A percentile compares a stretch with the other conserved stretches of the same genome.
phyloP scores from a whole-genome alignment of 2,888 invertebrate species.

The Caenorhabditis imperialis region DNA sequence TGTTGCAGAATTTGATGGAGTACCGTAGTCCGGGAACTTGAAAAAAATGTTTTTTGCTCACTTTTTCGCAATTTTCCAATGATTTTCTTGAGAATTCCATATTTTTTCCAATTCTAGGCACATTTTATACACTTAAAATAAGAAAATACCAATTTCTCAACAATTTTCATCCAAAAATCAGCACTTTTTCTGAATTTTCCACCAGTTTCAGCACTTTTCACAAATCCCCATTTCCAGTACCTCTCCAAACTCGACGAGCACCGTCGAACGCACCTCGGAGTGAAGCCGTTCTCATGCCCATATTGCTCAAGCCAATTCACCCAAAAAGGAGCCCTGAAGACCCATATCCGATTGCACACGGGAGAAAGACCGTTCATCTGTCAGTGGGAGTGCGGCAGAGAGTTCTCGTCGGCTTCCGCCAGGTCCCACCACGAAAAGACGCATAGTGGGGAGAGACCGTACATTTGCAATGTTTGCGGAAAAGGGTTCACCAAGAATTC shows the following conservation, averaged over 20 bases:
- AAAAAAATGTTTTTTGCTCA: no score
- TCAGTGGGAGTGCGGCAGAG: constrained; percentile 71
- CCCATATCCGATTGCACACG: constrained; percentile 55
- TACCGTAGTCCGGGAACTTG: no score
- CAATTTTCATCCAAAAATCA: no score
- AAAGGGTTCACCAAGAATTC: constrained; percentile 57
- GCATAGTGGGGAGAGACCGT: constrained; percentile 63
- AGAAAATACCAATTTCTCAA: no score
- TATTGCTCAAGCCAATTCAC: constrained; percentile 47
- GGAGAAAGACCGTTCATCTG: constrained; percentile 67
- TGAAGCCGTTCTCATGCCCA: constrained; percentile 30
- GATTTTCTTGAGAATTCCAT: no score
- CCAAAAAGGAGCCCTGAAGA: constrained; percentile 61
- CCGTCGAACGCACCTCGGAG: constrained; percentile 31
- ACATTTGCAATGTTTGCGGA: constrained; percentile 55
- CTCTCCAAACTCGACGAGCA: constrained; percentile 49
- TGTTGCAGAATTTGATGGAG: no score
- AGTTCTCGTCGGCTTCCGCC: constrained; percentile 67
- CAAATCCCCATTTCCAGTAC: constrained; percentile 38
- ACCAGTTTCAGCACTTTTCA: no score
- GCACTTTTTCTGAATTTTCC: no score
- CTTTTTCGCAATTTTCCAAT: no score
- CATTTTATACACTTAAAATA: no score
- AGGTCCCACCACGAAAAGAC: constrained; percentile 64
- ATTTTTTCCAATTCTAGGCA: neutral